phyloP scores from a whole-genome alignment of 2,797 vertebrate species.

The Chaenodraco wilsoni region DNA sequence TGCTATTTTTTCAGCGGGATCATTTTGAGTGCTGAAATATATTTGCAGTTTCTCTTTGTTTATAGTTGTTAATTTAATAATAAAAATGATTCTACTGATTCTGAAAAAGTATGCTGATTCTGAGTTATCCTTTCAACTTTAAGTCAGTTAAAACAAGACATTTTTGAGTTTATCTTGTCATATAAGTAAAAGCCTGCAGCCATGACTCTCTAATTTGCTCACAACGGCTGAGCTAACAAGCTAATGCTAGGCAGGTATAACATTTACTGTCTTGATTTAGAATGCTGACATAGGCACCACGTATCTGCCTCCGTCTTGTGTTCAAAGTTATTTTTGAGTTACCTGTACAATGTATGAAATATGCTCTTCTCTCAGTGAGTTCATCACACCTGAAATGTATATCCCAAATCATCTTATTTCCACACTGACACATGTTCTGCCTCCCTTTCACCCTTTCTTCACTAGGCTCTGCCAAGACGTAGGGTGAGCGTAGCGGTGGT shows the following conservation, averaged over 20 bases:
- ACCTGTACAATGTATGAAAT: not conserved
- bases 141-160: no score
- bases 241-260: not conserved
- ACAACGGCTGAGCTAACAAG: no score
- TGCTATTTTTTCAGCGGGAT: not conserved
- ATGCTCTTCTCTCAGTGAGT: conserved; percentile 3
- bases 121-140: not conserved
- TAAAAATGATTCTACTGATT: no score
- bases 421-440: conserved; percentile 7
- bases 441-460: conserved; percentile 29
- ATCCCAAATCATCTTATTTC: not conserved
- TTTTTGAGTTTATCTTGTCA: no score
- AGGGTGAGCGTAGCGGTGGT: conserved; percentile 98
- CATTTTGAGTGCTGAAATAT: conserved; percentile 7
- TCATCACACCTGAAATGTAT: not conserved
- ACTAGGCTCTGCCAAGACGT: conserved; percentile 93
- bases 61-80: not conserved
- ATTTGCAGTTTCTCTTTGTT: not conserved
- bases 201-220: no score
- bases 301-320: no score
- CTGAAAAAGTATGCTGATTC: no score
- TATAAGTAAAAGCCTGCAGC: no score
- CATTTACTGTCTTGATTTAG: not conserved
- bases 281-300: not conserved
- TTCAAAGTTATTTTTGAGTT: not conserved